Base-by-base conservation (phyloP, 2,797 vertebrate species). In the Microctenopoma steveboyesi region DNA sequence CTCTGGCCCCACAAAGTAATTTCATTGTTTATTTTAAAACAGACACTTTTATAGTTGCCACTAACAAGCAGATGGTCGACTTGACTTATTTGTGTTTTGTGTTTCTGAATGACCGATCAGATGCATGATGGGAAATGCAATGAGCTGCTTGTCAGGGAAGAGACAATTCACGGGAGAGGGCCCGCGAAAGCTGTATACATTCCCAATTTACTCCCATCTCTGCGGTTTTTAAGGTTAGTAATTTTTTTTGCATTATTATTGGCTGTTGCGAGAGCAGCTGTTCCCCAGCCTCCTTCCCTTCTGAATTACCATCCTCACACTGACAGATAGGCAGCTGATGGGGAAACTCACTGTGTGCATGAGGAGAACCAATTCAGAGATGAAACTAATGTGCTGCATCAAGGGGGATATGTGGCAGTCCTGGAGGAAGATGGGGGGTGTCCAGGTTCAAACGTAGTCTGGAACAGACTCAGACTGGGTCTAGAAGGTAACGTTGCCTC, bases 21-120 rank as follows among this genome's bases (percentile, higher is more conserved):
- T 97, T 96, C 96, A 97, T 96, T 98, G 95, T 98, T 97, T 97
- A 97, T 97, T 98, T 96, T 95, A 95, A 88, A 92, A 96, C 95
- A 97, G 96, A 95, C 96, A 96, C 95, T 97, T 98, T 98, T 96
- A 97, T 96, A 94, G 97, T 95, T 95, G 96, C 94, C 93, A 94
- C 96, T 98, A 98, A 98, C 97, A 98, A 98, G 96, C 98, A 99
- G 98, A 99, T 99, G 98, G 98, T 98, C 94, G 95, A 95, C 96
- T 98, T 98, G 96, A 97, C 97, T 99, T 99, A 97, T 98, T 98
- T 98, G 96, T 96, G 95, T 97, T 98, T 96, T 96, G 95, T 97
- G 96, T 97, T 97, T 97, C 96, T 97, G 96, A 99, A 97, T 98
- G 98, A 98, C 97, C 97, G 96, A 98, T 99, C 96, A 96, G 96